These are phyloP conservation scores for Cassiopea andromeda DNA, from an alignment of 30 jellyfish, hydroid and myxozoan genomes.

Conservation along the genomic window DNA sequence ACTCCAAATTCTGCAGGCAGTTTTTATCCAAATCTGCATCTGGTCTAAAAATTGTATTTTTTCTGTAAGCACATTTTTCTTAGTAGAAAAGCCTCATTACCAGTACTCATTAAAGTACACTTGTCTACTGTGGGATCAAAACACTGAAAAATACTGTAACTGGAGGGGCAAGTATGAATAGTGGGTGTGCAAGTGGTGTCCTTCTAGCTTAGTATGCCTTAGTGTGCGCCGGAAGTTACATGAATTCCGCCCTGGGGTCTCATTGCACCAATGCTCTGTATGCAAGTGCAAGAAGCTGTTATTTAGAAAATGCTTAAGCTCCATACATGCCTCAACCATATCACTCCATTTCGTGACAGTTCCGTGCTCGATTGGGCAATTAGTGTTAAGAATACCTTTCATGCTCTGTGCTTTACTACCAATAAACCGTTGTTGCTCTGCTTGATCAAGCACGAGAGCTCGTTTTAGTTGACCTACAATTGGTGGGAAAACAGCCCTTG, in stretches of 20 bases:
- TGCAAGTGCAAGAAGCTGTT: background rate
- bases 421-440: slow-evolving; percentile 98
- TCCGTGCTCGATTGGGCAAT: slow-evolving; percentile 99
- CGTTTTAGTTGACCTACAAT: slow-evolving; percentile 99
- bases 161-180: no score
- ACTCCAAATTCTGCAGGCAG: no score
- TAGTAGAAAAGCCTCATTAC: no score
- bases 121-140: no score
- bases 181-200: no score
- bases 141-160: no score
- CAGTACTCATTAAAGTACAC: no score
- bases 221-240: background rate
- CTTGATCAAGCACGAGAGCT: slow-evolving; percentile 99
- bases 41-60: no score
- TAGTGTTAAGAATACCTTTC: slow-evolving; percentile 98
- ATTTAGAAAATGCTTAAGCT: background rate
- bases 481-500: slow-evolving; percentile 99
- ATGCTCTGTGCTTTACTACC: slow-evolving; percentile 99
- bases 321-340: slow-evolving; percentile 91
- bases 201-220: no score
- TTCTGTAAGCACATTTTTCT: no score
- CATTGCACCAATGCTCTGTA: background rate
- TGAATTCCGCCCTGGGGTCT: background rate
- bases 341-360: slow-evolving; percentile 99
- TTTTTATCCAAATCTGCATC: no score